Evolutionary conservation across 2,113 vertebrate genomes (phyloP), one percentile per base, ranked within the genome.

Genomic region (Hemibagrus wyckioides): DNA sequence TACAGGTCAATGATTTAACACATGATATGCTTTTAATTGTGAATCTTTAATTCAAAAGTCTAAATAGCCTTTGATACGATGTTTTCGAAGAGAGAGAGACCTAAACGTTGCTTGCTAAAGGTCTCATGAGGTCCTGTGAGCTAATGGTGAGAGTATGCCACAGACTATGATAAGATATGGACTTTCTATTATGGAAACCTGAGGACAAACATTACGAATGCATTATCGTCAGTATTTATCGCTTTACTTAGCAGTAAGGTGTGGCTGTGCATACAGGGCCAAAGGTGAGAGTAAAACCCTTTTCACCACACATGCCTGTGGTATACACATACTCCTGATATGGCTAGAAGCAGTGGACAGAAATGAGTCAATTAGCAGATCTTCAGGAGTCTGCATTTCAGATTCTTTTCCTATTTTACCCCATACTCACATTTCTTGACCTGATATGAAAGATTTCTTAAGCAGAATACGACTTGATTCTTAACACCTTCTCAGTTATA

Each of bases 91-190:
- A 54, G 50, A 85, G 25, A 73, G 76, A 50, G 8, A 82, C 25
- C 30, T 52, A 21, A 23, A 59, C 30, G 11, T 36, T 23, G 30
- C 50, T 17, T 80, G 50, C 30, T 80, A 36, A 2, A 80, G 50
- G 15, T 80, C 30, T 33, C 4, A 6, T 39, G 23, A 81, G 54
- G 79, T 25, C 33, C 33, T 14, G 23, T 59, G 54, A 59, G 21
- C 13, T 6, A 59, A 59, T 25, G 21, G 10, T 13, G 23, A 71
- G 54, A 56, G 25, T 23, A 76, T 52, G 25, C 39, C 11, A 67
- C 23, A 75, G 23, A n/a, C 39, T 48, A 11, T 41, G 89, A 90
- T 88, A 90, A 86, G 80, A 89, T 41, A 87, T 25, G 79, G 41
- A 28, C 13, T 19, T 79, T 67, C 41, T 82, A 56, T 85, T 77